Evolutionary conservation across 1,140 invertebrate species (phyloP).

Genomic region (Aleiodes sp.): DNA sequence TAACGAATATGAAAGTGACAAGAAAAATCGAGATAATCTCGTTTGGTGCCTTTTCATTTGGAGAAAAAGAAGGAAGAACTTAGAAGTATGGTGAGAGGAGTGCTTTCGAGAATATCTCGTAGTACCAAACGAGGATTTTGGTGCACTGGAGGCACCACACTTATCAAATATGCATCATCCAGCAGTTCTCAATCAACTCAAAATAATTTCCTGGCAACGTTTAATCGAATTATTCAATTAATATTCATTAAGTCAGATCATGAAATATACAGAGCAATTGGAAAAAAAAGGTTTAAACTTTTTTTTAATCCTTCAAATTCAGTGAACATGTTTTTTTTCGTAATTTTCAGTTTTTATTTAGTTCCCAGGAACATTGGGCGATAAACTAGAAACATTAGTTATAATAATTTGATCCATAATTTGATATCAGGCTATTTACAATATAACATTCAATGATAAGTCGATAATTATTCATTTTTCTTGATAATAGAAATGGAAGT

Average conservation of each 20-base stretch:
- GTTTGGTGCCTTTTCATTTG: slow-evolving; percentile 7
- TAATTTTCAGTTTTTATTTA: slow-evolving; percentile 30
- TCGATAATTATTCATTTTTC: not conserved
- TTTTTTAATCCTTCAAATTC: not conserved
- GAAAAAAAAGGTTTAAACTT: not conserved
- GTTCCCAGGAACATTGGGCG: not conserved
- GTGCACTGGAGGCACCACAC: not conserved
- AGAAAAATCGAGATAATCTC: slow-evolving; percentile 5
- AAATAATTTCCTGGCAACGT: not conserved
- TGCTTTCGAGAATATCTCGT: too few relatives aligned
- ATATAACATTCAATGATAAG: slow-evolving; percentile 18
- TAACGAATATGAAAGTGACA: not conserved
- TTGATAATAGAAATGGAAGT: too few relatives aligned
- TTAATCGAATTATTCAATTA: slow-evolving; percentile 4
- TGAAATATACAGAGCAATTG: slow-evolving; percentile 29
- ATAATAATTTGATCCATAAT: slow-evolving; percentile 13
- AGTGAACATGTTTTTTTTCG: slow-evolving; percentile 24
- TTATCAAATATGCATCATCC: not conserved
- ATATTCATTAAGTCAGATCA: slow-evolving; percentile 18
- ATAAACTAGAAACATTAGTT: slow-evolving; percentile 17
- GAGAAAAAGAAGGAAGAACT: not conserved
- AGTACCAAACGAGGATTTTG: not conserved
- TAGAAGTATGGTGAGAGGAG: too few relatives aligned
- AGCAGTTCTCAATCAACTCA: not conserved
- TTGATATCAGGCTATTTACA: slow-evolving; percentile 31